Evolutionary conservation across 1,140 invertebrate genomes (phyloP), one percentile per base, ranked within the genome.

Genomic region (Bombus turneri): DNA sequence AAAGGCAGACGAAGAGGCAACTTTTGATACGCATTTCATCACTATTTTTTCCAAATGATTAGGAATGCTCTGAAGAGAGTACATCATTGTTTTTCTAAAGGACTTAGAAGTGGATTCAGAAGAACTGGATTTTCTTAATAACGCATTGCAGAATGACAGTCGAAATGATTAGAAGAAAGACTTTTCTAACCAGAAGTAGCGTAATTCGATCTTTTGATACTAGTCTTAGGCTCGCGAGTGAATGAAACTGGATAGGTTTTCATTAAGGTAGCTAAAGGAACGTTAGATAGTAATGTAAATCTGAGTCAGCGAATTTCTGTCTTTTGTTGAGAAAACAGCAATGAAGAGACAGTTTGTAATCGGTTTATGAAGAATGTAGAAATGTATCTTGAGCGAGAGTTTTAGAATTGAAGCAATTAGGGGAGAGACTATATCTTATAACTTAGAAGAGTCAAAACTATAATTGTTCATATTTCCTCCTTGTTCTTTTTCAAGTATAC

Each of bases 11-110:
- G n/a, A 31, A 66, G 31, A 31, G 59, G 93, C 73, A 59, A 93
- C n/a, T 95, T 94, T 92, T 95, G 93, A 95, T 94, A 95, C 91
- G 88, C 93, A 80, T 93, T 93, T 91, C 92, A 93, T 80, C 93
- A 95, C 87, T 95, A 80, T 57, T 85, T 41, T 47, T 68, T 1
- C 31, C 66, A 68, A 73, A 59, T 47, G 34, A 22, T 2, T 59
- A 57, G 31, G 22, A 59, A 34, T 22, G 22, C 62, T 41, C 31
- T 37, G 41, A 84, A 28, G 39, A 80, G 18, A 31, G 15, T 57
- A 75, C 18, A 47, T 47, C 12, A 39, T 66, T 68, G 5, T 73
- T 64, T 76, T 62, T 57, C 47, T 57, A 41, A 73, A 73, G 96
- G 5, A 62, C 59, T 62, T 62, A n/a, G 59, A n/a, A n/a, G 28